Percentiles rank a stretch among this genome's conserved stretches.
These are phyloP conservation scores for Spisula solida DNA, from an alignment of 2,888 invertebrate genomes.

Conservation along the genomic window DNA sequence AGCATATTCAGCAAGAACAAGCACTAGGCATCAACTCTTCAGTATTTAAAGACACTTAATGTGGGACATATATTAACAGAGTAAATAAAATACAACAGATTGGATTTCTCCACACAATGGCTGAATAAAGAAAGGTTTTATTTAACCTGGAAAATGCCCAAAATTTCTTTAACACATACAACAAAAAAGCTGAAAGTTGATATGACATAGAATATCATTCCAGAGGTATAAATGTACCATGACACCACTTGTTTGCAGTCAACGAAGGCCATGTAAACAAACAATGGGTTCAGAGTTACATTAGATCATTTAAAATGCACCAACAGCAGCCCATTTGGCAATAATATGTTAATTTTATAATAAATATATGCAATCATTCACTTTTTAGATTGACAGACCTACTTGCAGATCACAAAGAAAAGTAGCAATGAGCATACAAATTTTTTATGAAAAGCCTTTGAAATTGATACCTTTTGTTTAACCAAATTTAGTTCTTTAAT, in stretches of 20 bases:
- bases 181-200: not conserved
- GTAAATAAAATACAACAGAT: not conserved
- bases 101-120: not conserved
- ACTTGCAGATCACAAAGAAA: too few species aligned
- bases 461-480: not conserved
- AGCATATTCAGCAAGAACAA: too few species aligned
- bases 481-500: too few species aligned
- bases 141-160: conserved; percentile 20
- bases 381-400: too few species aligned
- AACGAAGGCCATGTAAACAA: not conserved
- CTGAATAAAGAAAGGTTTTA: not conserved
- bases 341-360: too few species aligned
- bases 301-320: too few species aligned
- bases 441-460: not conserved
- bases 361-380: too few species aligned
- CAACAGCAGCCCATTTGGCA: too few species aligned
- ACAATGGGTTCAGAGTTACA: too few species aligned
- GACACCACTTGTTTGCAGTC: not conserved
- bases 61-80: not conserved
- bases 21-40: too few species aligned
- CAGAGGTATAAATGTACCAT: not conserved
- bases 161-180: not conserved
- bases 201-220: conserved; percentile 1
- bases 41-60: not conserved
- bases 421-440: not conserved